These are phyloP conservation scores for Rynchops niger DNA, from an alignment of 2,113 vertebrate genomes.

Conservation along the genomic window DNA sequence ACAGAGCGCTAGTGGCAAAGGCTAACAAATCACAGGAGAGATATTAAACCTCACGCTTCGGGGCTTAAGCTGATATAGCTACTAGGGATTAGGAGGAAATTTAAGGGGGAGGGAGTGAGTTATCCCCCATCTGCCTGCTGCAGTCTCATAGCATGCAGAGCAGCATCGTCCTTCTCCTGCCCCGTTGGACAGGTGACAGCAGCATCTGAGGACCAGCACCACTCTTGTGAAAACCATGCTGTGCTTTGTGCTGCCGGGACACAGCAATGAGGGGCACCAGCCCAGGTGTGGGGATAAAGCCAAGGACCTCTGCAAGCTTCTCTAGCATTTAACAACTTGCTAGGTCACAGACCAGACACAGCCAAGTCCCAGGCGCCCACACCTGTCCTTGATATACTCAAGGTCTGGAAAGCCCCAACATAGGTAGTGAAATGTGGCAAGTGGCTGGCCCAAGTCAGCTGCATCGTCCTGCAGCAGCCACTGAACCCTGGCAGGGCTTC, in stretches of 20 bases:
- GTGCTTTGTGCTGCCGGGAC: rapidly evolving
- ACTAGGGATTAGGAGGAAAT: constrained; percentile 43
- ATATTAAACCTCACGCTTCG: constrained; percentile 20
- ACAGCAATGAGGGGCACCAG: neutral
- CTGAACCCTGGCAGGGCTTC: neutral
- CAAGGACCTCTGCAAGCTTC: neutral
- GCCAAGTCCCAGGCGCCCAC: neutral
- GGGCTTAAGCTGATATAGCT: constrained; percentile 47
- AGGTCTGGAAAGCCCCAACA: neutral
- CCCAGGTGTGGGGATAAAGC: rapidly evolving
- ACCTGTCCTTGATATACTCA: neutral
- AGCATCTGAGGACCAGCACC: neutral
- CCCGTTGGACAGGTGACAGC: neutral
- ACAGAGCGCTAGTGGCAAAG: neutral
- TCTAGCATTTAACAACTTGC: neutral
- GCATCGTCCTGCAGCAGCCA: neutral
- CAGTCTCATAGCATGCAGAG: rapidly evolving
- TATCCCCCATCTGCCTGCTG: constrained; percentile 23
- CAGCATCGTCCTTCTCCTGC: neutral
- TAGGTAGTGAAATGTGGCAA: neutral
- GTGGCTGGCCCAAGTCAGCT: neutral
- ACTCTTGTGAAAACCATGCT: neutral
- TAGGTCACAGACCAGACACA: neutral
- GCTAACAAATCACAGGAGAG: constrained; percentile 19
- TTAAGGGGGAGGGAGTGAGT: neutral